Base-by-base conservation (phyloP, 1,140 invertebrate species). In the Tetramorium alpestre region DNA sequence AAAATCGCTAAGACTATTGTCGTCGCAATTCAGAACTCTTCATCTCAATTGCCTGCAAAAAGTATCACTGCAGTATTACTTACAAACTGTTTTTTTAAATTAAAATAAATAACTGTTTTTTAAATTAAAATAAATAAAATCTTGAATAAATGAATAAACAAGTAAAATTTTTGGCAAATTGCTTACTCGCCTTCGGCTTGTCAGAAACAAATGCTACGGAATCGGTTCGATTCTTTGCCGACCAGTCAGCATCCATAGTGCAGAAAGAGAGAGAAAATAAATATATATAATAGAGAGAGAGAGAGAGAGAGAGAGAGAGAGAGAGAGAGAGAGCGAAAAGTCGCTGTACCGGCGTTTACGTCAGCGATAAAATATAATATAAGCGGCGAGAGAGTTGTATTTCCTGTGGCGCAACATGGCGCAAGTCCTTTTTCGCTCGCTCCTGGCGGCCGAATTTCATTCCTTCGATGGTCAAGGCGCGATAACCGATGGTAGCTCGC, bases 311-410 rank as follows among this genome's bases (percentile, higher is more conserved):
- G 6, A 73, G 18, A 72, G 7, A 33, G n/a, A n/a, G 6, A 6
- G 22, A 47, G 5, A 70, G 1, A 76, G 18, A 49, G 44, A 28
- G 7, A 67, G 22, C 22, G 22, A 41, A 67, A 44, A 60, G 6
- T 41, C 18, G 8, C n/a, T 5, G 18, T 33, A 47, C 22, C 11
- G 22, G 33, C 10, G 2, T 51, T 67, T 41, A 54, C n/a, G 28
- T 69, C 47, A 54, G 13, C 8, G 62, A 67, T 69, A 80, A 62
- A 67, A 67, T 58, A 77, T 80, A 80, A 38, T 80, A 8, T 25
- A 47, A 44, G 3, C 25, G 5, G 22, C 38, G n/a, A 69, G n/a
- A 54, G 38, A 58, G n/a, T 10, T 44, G 44, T 13, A 69, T 41
- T 81, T 81, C 16, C 47, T 69, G 44, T 54, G 47, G 16, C 41